Base-by-base conservation (phyloP, 37 sponge, comb jelly and placozoan genomes). In the Amphimedon queenslandica region DNA sequence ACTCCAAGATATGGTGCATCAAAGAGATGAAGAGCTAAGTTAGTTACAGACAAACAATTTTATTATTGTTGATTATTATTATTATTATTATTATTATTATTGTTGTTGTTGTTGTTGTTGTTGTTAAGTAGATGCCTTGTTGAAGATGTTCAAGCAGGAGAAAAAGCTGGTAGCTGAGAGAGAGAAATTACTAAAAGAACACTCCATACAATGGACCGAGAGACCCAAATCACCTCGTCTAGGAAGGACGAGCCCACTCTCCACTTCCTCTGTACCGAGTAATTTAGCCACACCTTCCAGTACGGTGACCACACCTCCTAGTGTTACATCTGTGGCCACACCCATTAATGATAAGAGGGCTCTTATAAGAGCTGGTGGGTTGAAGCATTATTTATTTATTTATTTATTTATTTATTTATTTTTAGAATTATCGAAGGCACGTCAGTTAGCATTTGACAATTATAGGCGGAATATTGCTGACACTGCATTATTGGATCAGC, bases 21-120 rank as follows among this genome's bases (percentile, higher is more conserved):
- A 98, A 70, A 69, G 99, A 64, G 99, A 98, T 58, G 92, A 87
- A 63, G 99, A 98, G 58, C 94, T 98, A 28, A 92, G 82, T 84
- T 89, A 78, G 23, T 25, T 13, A n/a, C n/a, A n/a, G n/a, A n/a
- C n/a, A n/a, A n/a, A n/a, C n/a, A n/a, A n/a, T n/a, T n/a, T n/a
- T n/a, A n/a, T n/a, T n/a, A n/a, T n/a, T n/a, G n/a, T n/a, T n/a
- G n/a, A n/a, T n/a, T n/a, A n/a, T n/a, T n/a, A n/a, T n/a, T n/a
- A n/a, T n/a, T n/a, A n/a, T n/a, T n/a, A n/a, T n/a, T n/a, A n/a
- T n/a, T n/a, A n/a, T n/a, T n/a, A n/a, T n/a, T n/a, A n/a, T n/a
- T n/a, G n/a, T n/a, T n/a, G n/a, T n/a, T n/a, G n/a, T n/a, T n/a
- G n/a, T n/a, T n/a, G n/a, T n/a, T n/a, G n/a, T n/a, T n/a, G n/a